Evolutionary conservation across 1,140 invertebrate species (phyloP).

Genomic region (Drosophila micromelanica): DNA sequence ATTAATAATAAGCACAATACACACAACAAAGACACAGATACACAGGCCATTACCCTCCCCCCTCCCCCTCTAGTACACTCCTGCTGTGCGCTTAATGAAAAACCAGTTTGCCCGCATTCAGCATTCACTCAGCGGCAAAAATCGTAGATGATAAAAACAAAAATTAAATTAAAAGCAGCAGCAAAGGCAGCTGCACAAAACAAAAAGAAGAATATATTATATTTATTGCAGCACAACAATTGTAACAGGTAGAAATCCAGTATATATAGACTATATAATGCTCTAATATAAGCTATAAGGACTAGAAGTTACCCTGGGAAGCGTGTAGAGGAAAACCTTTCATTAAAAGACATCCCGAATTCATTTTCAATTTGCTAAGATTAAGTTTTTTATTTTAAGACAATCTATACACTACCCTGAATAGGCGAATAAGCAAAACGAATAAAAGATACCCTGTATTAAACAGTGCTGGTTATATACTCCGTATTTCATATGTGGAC

Average conservation of each 20-base stretch:
- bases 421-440: too few species aligned
- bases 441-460: too few species aligned
- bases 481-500: too few species aligned
- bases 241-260: not conserved
- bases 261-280: constrained; percentile 2
- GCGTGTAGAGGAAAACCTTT: too few species aligned
- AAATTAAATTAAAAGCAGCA: constrained; percentile 13
- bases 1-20: constrained; percentile 76
- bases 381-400: too few species aligned
- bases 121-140: constrained; percentile 51
- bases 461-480: too few species aligned
- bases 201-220: constrained; percentile 30
- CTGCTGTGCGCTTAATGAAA: constrained; percentile 70
- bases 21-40: constrained; percentile 29
- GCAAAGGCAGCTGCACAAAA: constrained; percentile 40
- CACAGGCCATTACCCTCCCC: not conserved
- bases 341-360: too few species aligned
- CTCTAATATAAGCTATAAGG: not conserved
- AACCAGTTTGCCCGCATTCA: constrained; percentile 65
- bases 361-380: too few species aligned
- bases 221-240: constrained; percentile 18
- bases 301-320: too few species aligned
- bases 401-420: too few species aligned
- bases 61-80: not conserved
- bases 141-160: constrained; percentile 50